Conservation (phyloP, 2,888 invertebrate genomes). For the Heliconius erato region DNA sequence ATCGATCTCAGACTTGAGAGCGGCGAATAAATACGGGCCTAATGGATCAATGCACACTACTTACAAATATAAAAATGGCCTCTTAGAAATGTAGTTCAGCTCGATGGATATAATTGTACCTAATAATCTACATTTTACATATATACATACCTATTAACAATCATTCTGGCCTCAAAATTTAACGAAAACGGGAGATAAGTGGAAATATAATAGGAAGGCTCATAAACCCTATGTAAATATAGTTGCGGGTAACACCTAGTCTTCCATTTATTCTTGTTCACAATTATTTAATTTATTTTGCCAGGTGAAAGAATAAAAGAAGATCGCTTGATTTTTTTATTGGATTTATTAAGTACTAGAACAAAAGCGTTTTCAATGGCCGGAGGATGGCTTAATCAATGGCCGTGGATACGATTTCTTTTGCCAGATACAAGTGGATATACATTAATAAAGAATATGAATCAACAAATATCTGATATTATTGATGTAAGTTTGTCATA, state of each 20-base stretch:
- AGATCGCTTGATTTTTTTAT: slow-evolving; percentile 73
- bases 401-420: slow-evolving; percentile 88
- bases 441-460: slow-evolving; percentile 79
- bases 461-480: slow-evolving; percentile 84
- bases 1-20: too few relatives aligned
- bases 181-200: too few relatives aligned
- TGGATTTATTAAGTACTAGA: slow-evolving; percentile 67
- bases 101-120: too few relatives aligned
- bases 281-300: slow-evolving; percentile 33
- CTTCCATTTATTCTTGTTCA: neutral
- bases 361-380: slow-evolving; percentile 86
- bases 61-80: too few relatives aligned
- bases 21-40: too few relatives aligned
- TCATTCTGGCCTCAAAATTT: too few relatives aligned
- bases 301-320: slow-evolving; percentile 86
- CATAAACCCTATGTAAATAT: too few relatives aligned
- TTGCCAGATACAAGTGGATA: slow-evolving; percentile 88
- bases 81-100: too few relatives aligned
- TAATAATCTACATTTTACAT: too few relatives aligned
- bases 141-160: too few relatives aligned
- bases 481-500: slow-evolving; percentile 60
- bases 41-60: too few relatives aligned
- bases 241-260: neutral
- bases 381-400: slow-evolving; percentile 89
- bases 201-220: too few relatives aligned